Base-by-base conservation (phyloP, 2,888 invertebrate genomes). In the Zelleria hepariella region DNA sequence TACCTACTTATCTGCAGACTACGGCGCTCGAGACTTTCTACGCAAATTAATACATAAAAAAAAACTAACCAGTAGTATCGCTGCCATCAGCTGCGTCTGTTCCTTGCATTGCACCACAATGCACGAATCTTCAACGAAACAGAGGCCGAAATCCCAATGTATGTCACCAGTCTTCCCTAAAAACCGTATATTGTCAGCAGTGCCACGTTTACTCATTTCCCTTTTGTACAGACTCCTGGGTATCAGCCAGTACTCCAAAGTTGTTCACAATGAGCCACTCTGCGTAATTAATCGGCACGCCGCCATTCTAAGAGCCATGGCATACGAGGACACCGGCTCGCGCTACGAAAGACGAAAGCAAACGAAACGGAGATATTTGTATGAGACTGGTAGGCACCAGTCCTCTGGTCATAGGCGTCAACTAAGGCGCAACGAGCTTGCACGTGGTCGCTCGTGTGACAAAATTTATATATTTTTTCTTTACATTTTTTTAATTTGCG, bases 201-300 rank as follows among this genome's bases (percentile, higher is more conserved):
- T 2, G 49, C 49, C 18, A 2, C 49, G 5, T 49, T 49, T 3
- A 49, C 18, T 18, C 21, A 18, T 21, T 49, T 49, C 18, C 20
- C 49, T 7, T 49, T 49, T n/a, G 20, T 20, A 49, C 18, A 48
- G 79, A 78, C 66, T 78, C 75, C 48, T 78, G 74, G 57, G 78
- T 80, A 65, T 82, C 80, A 24, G 67, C 58, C 24, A 79, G 65
- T 67, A 81, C 67, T 10, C 78, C 77, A 61, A 76, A 84, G 69
- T 82, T 77, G 66, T 82, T 82, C 66, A 78, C 69, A 62, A 82
- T 67, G 48, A 82, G 73, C 76, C 82, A 82, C 64, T 83, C 77
- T 26, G 70, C 64, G 65, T 83, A 83, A 72, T 72, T 76, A 67
- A 77, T 68, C 60, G 71, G 69, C 15, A 21, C 18, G 18, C 10